Percentiles rank a stretch among this genome's conserved stretches.
Conservation (phyloP, 2,888 invertebrate species). For the Drosophila quinaria region DNA sequence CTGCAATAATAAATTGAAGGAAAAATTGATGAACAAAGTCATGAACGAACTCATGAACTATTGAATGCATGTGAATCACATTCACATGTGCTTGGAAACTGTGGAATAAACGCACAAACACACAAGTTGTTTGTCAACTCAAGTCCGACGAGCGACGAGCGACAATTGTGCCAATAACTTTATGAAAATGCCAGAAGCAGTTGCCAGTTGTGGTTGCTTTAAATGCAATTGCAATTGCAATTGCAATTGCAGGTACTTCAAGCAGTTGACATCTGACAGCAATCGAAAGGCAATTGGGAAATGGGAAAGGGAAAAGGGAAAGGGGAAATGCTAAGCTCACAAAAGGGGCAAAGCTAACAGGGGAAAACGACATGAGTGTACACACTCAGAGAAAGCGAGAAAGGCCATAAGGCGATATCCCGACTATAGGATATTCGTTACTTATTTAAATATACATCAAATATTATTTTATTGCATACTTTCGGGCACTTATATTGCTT, state of each 20-base stretch:
- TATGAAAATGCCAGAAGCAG: conserved; percentile 32
- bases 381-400: no score
- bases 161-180: conserved; percentile 33
- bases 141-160: conserved; percentile 15
- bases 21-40: conserved; percentile 1
- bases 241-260: conserved; percentile 23
- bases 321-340: background rate
- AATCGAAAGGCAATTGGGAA: conserved; percentile 15
- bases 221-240: conserved; percentile 16
- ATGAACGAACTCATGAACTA: no score
- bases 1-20: conserved; percentile 6
- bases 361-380: background rate
- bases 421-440: no score
- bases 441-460: no score
- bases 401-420: no score
- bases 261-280: conserved; percentile 47
- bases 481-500: no score
- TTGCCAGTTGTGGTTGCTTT: conserved; percentile 14
- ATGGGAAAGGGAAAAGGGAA: background rate
- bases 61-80: background rate
- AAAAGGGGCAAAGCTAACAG: background rate
- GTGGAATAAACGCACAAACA: background rate
- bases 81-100: background rate
- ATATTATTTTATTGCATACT: no score
- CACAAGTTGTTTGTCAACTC: conserved; percentile 29